phyloP scores from a whole-genome alignment of 2,888 invertebrate genomes.

The Machimus atricapillus region DNA sequence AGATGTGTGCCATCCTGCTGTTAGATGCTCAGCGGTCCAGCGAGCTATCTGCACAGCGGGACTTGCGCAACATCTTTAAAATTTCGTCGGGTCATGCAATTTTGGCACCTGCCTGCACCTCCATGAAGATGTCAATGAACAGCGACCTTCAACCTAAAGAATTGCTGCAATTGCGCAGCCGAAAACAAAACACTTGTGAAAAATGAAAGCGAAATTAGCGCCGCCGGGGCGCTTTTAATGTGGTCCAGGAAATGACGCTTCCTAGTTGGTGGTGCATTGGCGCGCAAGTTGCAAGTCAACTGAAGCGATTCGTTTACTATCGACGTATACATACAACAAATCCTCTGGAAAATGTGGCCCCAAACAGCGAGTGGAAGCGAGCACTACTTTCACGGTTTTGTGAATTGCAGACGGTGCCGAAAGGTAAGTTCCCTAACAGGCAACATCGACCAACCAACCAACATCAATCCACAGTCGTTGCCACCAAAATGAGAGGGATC shows the following conservation, averaged over 20 bases:
- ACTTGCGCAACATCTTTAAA: background rate
- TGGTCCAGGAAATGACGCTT: background rate
- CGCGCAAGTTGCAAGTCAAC: background rate
- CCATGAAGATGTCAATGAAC: background rate
- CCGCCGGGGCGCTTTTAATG: background rate
- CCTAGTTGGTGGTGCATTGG: background rate
- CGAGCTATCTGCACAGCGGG: background rate
- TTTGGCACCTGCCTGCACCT: background rate
- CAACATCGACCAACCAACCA: background rate
- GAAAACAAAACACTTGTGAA: background rate
- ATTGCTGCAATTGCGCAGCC: background rate
- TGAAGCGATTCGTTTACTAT: background rate
- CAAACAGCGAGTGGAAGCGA: background rate
- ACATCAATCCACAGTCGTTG: background rate
- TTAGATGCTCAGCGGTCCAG: background rate
- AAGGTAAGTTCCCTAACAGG: constrained; percentile 20
- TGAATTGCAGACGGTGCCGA: constrained; percentile 10
- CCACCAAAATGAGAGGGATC: constrained; percentile 15
- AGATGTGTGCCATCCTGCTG: background rate
- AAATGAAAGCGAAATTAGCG: background rate
- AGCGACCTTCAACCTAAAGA: background rate
- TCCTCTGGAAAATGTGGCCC: background rate
- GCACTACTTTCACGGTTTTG: constrained; percentile 24
- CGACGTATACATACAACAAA: background rate
- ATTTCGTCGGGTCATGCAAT: background rate